Percentiles rank a stretch among this genome's conserved stretches.
Evolutionary conservation across 2,888 invertebrate species (phyloP).

Genomic region (Volucella bombylans): DNA sequence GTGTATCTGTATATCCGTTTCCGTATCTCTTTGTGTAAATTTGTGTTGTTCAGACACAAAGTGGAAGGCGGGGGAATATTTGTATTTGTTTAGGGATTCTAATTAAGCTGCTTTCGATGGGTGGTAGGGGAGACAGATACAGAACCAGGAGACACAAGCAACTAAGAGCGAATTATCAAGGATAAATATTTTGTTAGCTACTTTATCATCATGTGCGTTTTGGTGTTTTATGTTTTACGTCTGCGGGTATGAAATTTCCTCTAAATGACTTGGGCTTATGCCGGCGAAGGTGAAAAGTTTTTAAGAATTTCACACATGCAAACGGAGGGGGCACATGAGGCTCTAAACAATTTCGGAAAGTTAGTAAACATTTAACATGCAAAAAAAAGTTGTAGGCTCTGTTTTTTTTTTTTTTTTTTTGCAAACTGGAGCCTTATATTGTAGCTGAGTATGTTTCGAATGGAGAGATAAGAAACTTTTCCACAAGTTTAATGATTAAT

Average conservation of each 20-base stretch:
- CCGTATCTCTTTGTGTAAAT: neutral
- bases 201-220: conserved; percentile 41
- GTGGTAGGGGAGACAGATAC: neutral
- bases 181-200: conserved; percentile 70
- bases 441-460: neutral
- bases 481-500: conserved; percentile 67
- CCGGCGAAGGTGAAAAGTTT: conserved; percentile 47
- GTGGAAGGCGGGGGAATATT: neutral
- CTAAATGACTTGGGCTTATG: conserved; percentile 29
- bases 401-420: neutral
- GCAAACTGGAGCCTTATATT: neutral
- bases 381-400: conserved; percentile 1
- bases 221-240: conserved; percentile 12
- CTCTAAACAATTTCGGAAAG: conserved; percentile 1
- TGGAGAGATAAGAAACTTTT: conserved; percentile 54
- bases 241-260: conserved; percentile 24
- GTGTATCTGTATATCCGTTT: neutral
- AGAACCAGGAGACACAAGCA: conserved; percentile 52
- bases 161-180: conserved; percentile 63
- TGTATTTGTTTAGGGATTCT: conserved; percentile 56
- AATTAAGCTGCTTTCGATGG: conserved; percentile 63
- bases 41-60: neutral
- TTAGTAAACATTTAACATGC: neutral
- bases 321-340: neutral
- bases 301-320: conserved; percentile 1